These are phyloP conservation scores for Pogonomyrmex barbatus DNA, from an alignment of 1,140 invertebrate species.

Conservation along the genomic window DNA sequence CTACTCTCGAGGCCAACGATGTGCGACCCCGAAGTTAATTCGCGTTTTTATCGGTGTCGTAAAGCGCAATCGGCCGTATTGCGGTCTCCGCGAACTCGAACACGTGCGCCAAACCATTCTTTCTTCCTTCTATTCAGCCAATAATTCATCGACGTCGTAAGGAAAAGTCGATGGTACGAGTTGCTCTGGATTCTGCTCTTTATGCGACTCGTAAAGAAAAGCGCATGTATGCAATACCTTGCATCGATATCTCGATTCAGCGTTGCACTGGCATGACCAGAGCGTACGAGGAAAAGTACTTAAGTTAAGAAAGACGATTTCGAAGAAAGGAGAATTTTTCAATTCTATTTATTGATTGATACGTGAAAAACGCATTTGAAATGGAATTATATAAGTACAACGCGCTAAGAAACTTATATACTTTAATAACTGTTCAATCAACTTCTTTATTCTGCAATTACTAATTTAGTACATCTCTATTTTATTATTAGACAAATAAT, in stretches of 20 bases:
- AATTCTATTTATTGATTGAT: slow-evolving; percentile 8
- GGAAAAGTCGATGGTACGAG: not conserved
- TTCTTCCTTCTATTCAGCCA: slow-evolving; percentile 12
- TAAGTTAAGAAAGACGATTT: slow-evolving; percentile 25
- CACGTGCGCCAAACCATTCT: slow-evolving; percentile 27
- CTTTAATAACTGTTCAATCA: not conserved
- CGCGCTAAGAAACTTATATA: not conserved
- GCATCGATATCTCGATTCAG: slow-evolving; percentile 27
- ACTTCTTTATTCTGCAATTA: not conserved
- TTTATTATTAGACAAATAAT: not conserved
- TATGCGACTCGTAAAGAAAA: not conserved
- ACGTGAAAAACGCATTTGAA: slow-evolving; percentile 38
- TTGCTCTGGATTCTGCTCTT: not conserved
- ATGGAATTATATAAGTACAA: not conserved
- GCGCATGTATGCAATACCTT: not conserved
- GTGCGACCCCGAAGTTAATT: slow-evolving; percentile 50
- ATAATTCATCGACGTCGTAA: slow-evolving; percentile 43
- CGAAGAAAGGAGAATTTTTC: not conserved
- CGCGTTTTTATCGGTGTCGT: slow-evolving; percentile 42
- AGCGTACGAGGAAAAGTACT: slow-evolving; percentile 48
- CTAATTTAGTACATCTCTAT: not conserved
- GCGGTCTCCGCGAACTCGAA: not conserved
- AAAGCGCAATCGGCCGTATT: slow-evolving; percentile 32
- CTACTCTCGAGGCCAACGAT: slow-evolving; percentile 22
- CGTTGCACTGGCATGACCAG: not conserved